Conservation (phyloP, 2,888 invertebrate species). For the Caenorhabditis uteleia region DNA sequence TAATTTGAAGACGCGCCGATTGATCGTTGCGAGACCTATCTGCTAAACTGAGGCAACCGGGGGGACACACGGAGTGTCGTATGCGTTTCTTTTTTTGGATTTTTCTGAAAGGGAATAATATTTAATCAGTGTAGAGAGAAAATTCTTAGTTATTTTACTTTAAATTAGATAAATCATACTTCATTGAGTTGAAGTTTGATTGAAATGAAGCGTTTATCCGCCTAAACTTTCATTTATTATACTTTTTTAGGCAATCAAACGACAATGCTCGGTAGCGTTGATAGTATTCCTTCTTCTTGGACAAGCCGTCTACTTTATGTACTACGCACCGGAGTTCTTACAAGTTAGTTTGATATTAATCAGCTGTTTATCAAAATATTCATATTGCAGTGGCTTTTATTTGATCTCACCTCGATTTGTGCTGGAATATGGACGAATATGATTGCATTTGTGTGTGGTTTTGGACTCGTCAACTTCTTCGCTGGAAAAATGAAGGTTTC, state of each 20-base stretch:
- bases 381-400: slow-evolving; percentile 38
- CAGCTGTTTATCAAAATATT: neutral
- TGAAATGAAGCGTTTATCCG: too few relatives aligned
- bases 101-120: neutral
- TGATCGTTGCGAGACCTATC: slow-evolving; percentile 33
- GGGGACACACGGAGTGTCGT: slow-evolving; percentile 22
- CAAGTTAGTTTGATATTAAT: slow-evolving; percentile 25
- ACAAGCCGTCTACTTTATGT: slow-evolving; percentile 53
- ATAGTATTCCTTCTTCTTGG: slow-evolving; percentile 36
- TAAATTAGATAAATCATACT: neutral
- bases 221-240: neutral
- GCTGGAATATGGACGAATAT: slow-evolving; percentile 57
- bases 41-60: slow-evolving; percentile 15
- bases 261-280: slow-evolving; percentile 21
- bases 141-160: neutral
- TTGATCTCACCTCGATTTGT: slow-evolving; percentile 44
- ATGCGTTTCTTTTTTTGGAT: slow-evolving; percentile 3
- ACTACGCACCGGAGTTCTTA: slow-evolving; percentile 42
- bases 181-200: neutral
- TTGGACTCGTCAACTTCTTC: slow-evolving; percentile 44
- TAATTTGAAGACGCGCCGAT: slow-evolving; percentile 39
- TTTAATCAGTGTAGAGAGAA: neutral
- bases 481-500: slow-evolving; percentile 17
- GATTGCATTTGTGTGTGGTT: slow-evolving; percentile 50
- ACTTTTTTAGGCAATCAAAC: slow-evolving; percentile 8